These are phyloP conservation scores for Hippasteria phrygiana DNA, from an alignment of 53 echinoderm and acorn worm species.

Conservation along the genomic window DNA sequence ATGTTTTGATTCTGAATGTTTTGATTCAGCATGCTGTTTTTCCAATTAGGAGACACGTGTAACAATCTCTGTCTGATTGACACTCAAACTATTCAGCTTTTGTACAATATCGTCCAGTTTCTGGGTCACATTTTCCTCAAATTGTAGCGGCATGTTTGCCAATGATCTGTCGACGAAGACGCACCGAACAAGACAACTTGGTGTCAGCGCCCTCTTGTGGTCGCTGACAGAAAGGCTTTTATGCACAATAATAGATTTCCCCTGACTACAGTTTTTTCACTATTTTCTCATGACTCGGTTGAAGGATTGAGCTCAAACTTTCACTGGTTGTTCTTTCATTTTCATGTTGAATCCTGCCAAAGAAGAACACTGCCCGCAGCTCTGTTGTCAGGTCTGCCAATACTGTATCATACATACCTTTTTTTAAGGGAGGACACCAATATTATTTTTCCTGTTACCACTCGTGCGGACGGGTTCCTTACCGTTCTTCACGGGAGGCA, in stretches of 20 bases:
- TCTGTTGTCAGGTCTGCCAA: too few relatives aligned
- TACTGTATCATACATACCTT: too few relatives aligned
- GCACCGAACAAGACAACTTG: slow-evolving; percentile 11
- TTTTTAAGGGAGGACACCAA: too few relatives aligned
- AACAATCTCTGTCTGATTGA: neutral
- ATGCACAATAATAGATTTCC: neutral
- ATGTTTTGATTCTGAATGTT: too few relatives aligned
- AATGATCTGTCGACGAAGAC: slow-evolving; percentile 1
- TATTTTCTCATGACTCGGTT: too few relatives aligned
- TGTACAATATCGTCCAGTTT: neutral
- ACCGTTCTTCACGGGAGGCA: too few relatives aligned
- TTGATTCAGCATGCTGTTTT: neutral
- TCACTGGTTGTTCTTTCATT: too few relatives aligned
- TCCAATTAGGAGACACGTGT: neutral
- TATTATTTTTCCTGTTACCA: too few relatives aligned
- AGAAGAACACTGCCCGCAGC: too few relatives aligned
- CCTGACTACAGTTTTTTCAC: neutral
- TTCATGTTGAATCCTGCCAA: too few relatives aligned
- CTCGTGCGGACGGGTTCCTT: too few relatives aligned
- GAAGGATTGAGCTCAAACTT: too few relatives aligned
- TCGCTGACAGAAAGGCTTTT: neutral
- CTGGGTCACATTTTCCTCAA: slow-evolving; percentile 7
- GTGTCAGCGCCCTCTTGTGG: neutral
- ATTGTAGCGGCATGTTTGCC: slow-evolving; percentile 8
- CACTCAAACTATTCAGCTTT: neutral